A percentile compares a stretch with the other conserved stretches of the same genome.
These are phyloP conservation scores for Drosophila pachea DNA, from an alignment of 1,140 invertebrate genomes.

Conservation along the genomic window DNA sequence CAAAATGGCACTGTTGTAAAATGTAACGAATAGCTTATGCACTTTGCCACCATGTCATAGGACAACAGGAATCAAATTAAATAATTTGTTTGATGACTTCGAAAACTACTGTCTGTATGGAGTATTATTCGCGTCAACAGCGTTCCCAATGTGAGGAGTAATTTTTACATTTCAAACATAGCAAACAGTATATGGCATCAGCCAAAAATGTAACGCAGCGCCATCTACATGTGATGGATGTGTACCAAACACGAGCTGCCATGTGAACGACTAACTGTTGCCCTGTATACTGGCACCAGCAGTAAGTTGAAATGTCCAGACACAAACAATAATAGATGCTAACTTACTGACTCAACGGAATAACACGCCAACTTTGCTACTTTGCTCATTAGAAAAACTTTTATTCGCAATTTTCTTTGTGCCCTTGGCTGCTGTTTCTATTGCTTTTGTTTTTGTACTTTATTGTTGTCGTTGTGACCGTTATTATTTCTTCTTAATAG, in stretches of 20 bases:
- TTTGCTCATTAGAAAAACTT: neutral
- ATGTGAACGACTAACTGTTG: too few relatives aligned
- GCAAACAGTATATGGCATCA: neutral
- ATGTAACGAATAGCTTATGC: too few relatives aligned
- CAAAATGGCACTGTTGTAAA: slow-evolving; percentile 26
- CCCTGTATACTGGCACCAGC: too few relatives aligned
- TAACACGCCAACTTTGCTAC: neutral
- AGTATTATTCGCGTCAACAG: neutral
- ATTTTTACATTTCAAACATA: neutral
- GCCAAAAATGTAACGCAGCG: too few relatives aligned
- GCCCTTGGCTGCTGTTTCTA: neutral
- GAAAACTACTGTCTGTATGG: too few relatives aligned
- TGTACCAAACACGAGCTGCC: too few relatives aligned
- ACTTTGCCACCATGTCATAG: too few relatives aligned
- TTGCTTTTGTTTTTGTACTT: slow-evolving; percentile 6
- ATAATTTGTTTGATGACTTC: too few relatives aligned
- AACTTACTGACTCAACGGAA: neutral
- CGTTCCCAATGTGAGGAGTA: neutral
- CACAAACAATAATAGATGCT: neutral
- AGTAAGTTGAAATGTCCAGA: neutral
- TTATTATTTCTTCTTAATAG: slow-evolving; percentile 12
- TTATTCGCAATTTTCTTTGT: slow-evolving; percentile 3
- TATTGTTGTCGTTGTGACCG: slow-evolving; percentile 3
- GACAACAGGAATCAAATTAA: too few relatives aligned
- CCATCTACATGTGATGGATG: too few relatives aligned